phyloP scores from a whole-genome alignment of 1,140 invertebrate species.

The Drosophila biarmipes region DNA sequence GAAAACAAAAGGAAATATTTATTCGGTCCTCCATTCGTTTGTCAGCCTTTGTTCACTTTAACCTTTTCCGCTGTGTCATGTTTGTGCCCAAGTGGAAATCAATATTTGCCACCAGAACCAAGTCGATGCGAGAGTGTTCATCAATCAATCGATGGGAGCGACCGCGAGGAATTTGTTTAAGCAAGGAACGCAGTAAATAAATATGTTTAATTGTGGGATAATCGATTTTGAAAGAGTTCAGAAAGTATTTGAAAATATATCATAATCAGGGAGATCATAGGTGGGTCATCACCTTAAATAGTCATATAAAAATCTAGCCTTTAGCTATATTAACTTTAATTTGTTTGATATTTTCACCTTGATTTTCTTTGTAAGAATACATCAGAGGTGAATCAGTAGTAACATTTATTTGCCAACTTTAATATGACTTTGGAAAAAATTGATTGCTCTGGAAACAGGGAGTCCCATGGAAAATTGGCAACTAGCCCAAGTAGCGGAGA shows the following conservation, averaged over 20 bases:
- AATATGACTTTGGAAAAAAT: too few relatives aligned
- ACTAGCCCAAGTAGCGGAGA: slow-evolving; percentile 10
- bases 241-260: too few relatives aligned
- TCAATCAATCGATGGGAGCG: slow-evolving; percentile 12
- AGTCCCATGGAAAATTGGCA: slow-evolving; percentile 20
- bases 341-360: too few relatives aligned
- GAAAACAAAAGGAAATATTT: slow-evolving; percentile 40
- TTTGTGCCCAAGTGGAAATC: slow-evolving; percentile 54
- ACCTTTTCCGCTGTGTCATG: slow-evolving; percentile 45
- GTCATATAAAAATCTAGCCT: too few relatives aligned
- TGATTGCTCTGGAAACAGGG: slow-evolving; percentile 6
- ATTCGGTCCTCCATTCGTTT: slow-evolving; percentile 38
- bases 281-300: too few relatives aligned
- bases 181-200: not conserved
- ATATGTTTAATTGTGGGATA: not conserved
- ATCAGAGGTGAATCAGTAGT: too few relatives aligned
- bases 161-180: not conserved
- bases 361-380: too few relatives aligned
- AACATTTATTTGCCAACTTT: too few relatives aligned
- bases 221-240: too few relatives aligned
- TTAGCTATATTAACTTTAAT: too few relatives aligned
- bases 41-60: slow-evolving; percentile 48
- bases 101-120: slow-evolving; percentile 54
- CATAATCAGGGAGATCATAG: too few relatives aligned
- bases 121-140: slow-evolving; percentile 11